These are phyloP conservation scores for Leucopternis melanops DNA, from an alignment of 2,113 vertebrate species.

Conservation along the genomic window DNA sequence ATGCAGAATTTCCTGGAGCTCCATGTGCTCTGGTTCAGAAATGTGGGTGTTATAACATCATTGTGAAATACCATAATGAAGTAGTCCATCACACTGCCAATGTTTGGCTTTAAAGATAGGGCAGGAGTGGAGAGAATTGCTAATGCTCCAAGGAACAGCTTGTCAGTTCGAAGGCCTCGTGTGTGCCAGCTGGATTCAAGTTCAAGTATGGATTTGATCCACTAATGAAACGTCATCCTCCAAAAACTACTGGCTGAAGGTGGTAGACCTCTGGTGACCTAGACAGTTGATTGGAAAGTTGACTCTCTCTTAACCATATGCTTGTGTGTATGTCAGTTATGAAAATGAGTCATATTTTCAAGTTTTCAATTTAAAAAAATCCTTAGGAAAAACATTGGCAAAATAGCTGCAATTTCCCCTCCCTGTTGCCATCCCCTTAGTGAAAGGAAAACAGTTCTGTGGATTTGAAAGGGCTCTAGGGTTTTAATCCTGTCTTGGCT, in stretches of 20 bases:
- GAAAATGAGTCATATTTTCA: conserved; percentile 33
- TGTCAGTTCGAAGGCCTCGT: background rate
- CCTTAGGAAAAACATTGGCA: background rate
- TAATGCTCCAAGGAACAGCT: conserved; percentile 36
- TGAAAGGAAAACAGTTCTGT: background rate
- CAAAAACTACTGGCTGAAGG: conserved; percentile 26
- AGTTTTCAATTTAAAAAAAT: background rate
- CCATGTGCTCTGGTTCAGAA: rapidly evolving
- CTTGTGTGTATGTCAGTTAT: background rate
- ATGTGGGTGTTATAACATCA: background rate
- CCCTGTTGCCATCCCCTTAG: background rate
- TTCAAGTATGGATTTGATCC: conserved; percentile 13
- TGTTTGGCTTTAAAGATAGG: background rate
- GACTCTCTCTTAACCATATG: background rate
- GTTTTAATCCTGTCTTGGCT: background rate
- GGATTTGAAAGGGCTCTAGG: background rate
- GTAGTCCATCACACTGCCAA: background rate
- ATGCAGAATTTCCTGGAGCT: background rate
- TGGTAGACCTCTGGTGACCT: conserved; percentile 27
- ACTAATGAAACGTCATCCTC: conserved; percentile 31
- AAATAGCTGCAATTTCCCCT: background rate
- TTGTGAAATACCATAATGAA: background rate
- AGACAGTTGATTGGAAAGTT: background rate
- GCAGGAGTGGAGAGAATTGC: background rate
- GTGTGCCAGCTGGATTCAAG: conserved; percentile 39